phyloP scores from a whole-genome alignment of 2,888 invertebrate genomes.

The Aricia artaxerxes region DNA sequence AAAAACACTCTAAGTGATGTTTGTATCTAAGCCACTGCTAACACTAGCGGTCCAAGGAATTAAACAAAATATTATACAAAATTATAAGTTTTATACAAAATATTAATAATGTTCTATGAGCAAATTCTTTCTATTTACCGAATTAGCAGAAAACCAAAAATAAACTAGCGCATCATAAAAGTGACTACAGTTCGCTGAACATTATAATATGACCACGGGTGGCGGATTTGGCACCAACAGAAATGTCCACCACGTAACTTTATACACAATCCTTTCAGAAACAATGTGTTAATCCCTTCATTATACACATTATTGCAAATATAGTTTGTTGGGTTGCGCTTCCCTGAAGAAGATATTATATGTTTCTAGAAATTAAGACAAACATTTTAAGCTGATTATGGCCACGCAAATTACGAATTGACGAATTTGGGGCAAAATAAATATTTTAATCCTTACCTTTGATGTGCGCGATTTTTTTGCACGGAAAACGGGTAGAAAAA shows the following conservation, averaged over 20 bases:
- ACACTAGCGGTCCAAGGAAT: no score
- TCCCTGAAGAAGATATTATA: conserved; percentile 1
- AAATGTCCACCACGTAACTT: conserved; percentile 1
- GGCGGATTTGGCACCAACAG: background rate
- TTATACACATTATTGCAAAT: background rate
- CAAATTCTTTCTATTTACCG: background rate
- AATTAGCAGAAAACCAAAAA: background rate
- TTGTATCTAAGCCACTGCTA: no score
- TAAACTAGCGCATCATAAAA: background rate
- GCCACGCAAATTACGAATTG: conserved; percentile 12
- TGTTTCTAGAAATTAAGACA: conserved; percentile 7
- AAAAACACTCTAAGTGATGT: no score
- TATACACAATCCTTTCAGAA: background rate
- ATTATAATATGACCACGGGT: conserved; percentile 16
- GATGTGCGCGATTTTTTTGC: background rate
- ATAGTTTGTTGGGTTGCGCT: background rate
- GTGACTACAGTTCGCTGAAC: background rate
- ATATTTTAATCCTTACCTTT: conserved; percentile 5
- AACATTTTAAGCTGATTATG: conserved; percentile 13
- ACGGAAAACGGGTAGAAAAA: background rate
- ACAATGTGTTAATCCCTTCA: conserved; percentile 6
- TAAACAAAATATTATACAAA: no score
- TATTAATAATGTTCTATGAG: background rate
- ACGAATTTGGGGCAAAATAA: background rate
- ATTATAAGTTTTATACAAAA: background rate